These are phyloP conservation scores for Hippocampus abdominalis DNA, from an alignment of 2,113 vertebrate genomes.

Conservation along the genomic window DNA sequence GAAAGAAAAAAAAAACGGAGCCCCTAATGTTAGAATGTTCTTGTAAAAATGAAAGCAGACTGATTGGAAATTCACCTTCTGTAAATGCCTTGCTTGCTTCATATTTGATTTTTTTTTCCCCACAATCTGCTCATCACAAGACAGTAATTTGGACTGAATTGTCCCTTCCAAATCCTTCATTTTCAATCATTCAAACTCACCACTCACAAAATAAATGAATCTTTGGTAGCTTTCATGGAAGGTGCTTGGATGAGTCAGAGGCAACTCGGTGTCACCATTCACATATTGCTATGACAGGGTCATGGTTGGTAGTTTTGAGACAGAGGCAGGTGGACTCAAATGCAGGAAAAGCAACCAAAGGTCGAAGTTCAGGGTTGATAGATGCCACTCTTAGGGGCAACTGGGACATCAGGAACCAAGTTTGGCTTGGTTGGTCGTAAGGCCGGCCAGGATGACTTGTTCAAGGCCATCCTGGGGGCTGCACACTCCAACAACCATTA, in stretches of 20 bases:
- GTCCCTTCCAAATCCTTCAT: too few species aligned
- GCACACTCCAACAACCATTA: not conserved
- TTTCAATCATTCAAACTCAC: too few species aligned
- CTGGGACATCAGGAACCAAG: too few species aligned
- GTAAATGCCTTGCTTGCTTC: too few species aligned
- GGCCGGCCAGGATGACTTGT: not conserved
- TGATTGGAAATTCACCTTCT: too few species aligned
- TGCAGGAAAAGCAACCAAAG: not conserved
- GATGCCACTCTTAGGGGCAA: not conserved
- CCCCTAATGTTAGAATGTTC: too few species aligned
- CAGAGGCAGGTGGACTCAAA: not conserved
- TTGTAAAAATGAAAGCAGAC: too few species aligned
- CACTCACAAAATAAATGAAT: not conserved
- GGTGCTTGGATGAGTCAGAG: not conserved
- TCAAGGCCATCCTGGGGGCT: not conserved
- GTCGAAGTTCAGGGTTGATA: not conserved
- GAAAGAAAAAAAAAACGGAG: too few species aligned
- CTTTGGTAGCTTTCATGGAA: not conserved
- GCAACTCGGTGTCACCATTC: not conserved
- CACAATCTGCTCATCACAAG: too few species aligned
- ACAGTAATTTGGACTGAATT: too few species aligned
- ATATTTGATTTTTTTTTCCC: too few species aligned
- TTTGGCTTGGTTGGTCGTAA: not conserved
- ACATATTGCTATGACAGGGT: not conserved
- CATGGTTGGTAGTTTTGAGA: not conserved